Base-by-base conservation (phyloP, 1,140 invertebrate species). In the Formica selysi region DNA sequence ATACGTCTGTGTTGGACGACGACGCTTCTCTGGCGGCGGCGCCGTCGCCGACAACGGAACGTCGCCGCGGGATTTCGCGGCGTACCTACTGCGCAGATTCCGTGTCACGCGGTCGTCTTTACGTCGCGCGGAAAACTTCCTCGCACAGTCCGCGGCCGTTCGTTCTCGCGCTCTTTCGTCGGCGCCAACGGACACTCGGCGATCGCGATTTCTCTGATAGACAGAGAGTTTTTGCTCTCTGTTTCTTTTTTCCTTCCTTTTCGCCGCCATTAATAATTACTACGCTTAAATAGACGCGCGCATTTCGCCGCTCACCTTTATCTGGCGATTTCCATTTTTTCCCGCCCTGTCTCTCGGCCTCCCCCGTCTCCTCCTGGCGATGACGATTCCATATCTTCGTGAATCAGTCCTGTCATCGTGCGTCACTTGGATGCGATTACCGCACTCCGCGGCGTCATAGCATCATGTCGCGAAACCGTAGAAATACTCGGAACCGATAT, bases 21-120 rank as follows among this genome's bases (percentile, higher is more conserved):
- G 73, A 83, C 41, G 38, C 19, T 65, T 44, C 16, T 67, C 64
- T 38, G 44, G 26, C 19, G 29, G 3, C 22, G 41, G 4, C 67
- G 67, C 11, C 51, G 48, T 8, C 22, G 51, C 32, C 73, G 85
- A 51, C 38, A 48, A 48, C 57, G 41, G 36, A 8, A 38, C 51
- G 59, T 73, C 71, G 71, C 26, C 26, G 71, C 68, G 61, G 59
- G 78, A 78, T 86, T 87, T 51, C 86, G 68, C 74, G 87, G 68
- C 74, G 88, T 85, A 85, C 73, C 65, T 90, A 90, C 89, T 90
- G 89, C 89, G 89, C 89, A 90, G 89, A 90, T 90, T 89, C 89
- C 88, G 76, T 87, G 86, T 90, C 88, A 90, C 89, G 88, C 89
- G 86, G 86, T 76, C 44, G 85, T 51, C 59, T 87, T 57, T 89